Conservation (phyloP, 1,140 invertebrate species). For the Uloborus diversus region DNA sequence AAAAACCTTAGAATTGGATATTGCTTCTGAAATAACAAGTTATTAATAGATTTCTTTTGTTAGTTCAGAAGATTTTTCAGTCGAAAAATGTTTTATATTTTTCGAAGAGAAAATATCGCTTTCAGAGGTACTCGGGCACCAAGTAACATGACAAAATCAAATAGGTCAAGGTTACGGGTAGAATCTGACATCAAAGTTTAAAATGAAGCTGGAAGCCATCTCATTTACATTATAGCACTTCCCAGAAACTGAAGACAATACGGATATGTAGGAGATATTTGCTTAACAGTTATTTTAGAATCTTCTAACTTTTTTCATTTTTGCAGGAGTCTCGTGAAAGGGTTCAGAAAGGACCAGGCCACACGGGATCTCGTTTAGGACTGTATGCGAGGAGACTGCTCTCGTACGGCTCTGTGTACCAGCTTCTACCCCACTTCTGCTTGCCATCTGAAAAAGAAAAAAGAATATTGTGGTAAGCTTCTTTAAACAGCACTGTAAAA, state of each 20-base stretch:
- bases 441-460: conserved; percentile 33
- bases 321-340: neutral
- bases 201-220: conserved; percentile 41
- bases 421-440: conserved; percentile 38
- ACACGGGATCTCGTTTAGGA: conserved; percentile 33
- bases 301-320: conserved; percentile 10
- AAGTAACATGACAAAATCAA: neutral
- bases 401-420: conserved; percentile 13
- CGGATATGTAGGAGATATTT: conserved; percentile 45
- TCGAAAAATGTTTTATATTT: neutral
- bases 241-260: conserved; percentile 33
- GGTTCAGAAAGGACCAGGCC: conserved; percentile 38
- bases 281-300: conserved; percentile 29
- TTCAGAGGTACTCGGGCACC: conserved; percentile 7
- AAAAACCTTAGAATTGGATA: neutral
- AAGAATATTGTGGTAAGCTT: neutral
- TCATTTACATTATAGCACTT: conserved; percentile 30
- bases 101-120: neutral
- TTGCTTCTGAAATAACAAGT: neutral
- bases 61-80: neutral
- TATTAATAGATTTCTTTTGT: neutral
- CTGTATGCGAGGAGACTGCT: conserved; percentile 22
- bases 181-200: conserved; percentile 17
- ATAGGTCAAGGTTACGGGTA: neutral
- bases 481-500: no score